phyloP scores from a whole-genome alignment of 2,797 vertebrate species.

The Gephyroberyx darwinii region DNA sequence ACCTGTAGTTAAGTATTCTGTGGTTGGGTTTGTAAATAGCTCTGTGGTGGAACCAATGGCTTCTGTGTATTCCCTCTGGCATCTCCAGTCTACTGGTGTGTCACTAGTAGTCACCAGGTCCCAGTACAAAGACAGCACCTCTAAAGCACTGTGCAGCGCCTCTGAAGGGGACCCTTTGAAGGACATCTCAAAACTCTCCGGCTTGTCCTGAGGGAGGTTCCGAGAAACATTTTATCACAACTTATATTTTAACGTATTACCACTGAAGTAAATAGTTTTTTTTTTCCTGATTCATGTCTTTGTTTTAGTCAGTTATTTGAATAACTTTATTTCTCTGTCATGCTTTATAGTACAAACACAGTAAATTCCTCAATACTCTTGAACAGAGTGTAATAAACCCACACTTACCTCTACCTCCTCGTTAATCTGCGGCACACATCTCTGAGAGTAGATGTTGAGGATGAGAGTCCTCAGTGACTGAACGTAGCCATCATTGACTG shows the following conservation, averaged over 20 bases:
- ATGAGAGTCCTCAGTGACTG: conserved; percentile 78
- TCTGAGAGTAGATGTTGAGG: conserved; percentile 84
- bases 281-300: conserved; percentile 21
- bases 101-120: conserved; percentile 77
- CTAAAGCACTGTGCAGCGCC: conserved; percentile 75
- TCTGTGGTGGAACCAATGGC: conserved; percentile 60
- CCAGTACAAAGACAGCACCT: conserved; percentile 79
- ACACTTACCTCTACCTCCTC: conserved; percentile 81
- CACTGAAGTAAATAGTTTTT: too few species aligned
- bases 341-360: conserved; percentile 5
- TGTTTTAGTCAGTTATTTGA: not conserved
- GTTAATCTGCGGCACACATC: conserved; percentile 82
- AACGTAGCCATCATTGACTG: conserved; percentile 79
- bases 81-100: conserved; percentile 79
- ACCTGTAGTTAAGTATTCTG: conserved; percentile 67
- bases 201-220: conserved; percentile 74
- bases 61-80: conserved; percentile 78
- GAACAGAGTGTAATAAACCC: not conserved
- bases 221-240: conserved; percentile 1
- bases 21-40: conserved; percentile 43
- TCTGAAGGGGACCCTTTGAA: conserved; percentile 74
- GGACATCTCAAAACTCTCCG: conserved; percentile 77
- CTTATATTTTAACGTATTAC: not conserved
- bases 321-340: not conserved
- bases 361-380: too few species aligned